Evolutionary conservation across 2,797 vertebrate species (phyloP), one percentile per base, ranked within the genome.

Genomic region (Silurus lanzhouensis): DNA sequence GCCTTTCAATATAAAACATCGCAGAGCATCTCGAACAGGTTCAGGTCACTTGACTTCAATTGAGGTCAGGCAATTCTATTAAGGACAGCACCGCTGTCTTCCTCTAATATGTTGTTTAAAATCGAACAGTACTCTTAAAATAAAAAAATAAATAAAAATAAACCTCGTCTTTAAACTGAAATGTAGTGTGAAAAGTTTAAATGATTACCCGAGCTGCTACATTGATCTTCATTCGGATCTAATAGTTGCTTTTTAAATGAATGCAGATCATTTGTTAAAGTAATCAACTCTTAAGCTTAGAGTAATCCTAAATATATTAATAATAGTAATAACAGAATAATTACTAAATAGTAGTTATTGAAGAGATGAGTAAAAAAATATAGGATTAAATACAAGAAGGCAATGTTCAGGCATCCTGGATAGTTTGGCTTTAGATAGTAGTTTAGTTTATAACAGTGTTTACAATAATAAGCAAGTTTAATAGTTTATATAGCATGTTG

Each of bases 11-110:
- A 52, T 81, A 66, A 66, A 66, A 52, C 22, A 38, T 52, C 7
- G 22, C 38, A 19, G n/a, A 80, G 14, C 15, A 17, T 66, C 61
- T 81, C 17, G 6, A 52, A 46, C 5, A 13, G 61, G 13, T 48
- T 81, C 78, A 27, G 78, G 61, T 31, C 9, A n/a, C n/a, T 13
- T 52, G n/a, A 81, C 14, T 27, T 66, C 6, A n/a, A 66, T 81
- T 67, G 17, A 81, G 78, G 46, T 81, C 78, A 52, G 46, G 15
- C 44, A 27, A 20, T 78, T 61, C 20, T 78, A 15, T 78, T n/a
- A 44, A 78, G 20, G 58, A 8, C 76, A 78, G 31, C 15, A 52
- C n/a, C 55, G 44, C n/a, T 52, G n/a, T 10, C 15, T 27, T 66
- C 61, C 61, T 52, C 15, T 52, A 20, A 81, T 19, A 27, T 63